phyloP scores from a whole-genome alignment of 1,140 invertebrate genomes.

The Steinernema feltiae region DNA sequence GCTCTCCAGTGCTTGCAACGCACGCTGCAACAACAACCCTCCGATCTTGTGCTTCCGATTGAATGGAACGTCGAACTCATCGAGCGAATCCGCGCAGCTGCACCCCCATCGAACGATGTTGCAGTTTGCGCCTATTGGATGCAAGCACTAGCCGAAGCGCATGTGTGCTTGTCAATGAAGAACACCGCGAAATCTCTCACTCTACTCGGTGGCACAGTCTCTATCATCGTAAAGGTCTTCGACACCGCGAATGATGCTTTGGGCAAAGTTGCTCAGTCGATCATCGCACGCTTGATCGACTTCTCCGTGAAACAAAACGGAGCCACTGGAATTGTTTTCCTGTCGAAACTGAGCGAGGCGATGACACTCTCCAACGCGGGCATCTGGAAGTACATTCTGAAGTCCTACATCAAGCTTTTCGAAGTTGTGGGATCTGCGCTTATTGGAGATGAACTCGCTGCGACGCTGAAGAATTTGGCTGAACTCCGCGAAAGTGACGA shows the following conservation, averaged over 20 bases:
- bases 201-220: conserved; percentile 30
- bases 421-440: conserved; percentile 35
- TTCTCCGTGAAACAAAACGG: conserved; percentile 20
- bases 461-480: conserved; percentile 39
- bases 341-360: conserved; percentile 25
- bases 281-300: conserved; percentile 38
- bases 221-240: conserved; percentile 38
- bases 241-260: conserved; percentile 31
- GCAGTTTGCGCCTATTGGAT: conserved; percentile 48
- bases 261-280: conserved; percentile 32
- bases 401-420: conserved; percentile 38
- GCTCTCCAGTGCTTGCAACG: conserved; percentile 44
- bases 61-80: conserved; percentile 34
- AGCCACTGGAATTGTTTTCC: conserved; percentile 6
- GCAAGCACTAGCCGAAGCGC: conserved; percentile 43
- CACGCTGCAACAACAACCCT: conserved; percentile 40
- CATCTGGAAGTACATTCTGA: conserved; percentile 42
- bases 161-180: conserved; percentile 40
- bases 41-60: conserved; percentile 33
- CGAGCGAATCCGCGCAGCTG: conserved; percentile 15
- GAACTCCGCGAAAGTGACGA: conserved; percentile 43
- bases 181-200: conserved; percentile 28
- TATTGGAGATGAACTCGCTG: conserved; percentile 28
- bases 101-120: conserved; percentile 34
- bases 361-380: conserved; percentile 34